Conservation (phyloP, 2,797 vertebrate genomes). For the Semaprochilodus insignis region DNA sequence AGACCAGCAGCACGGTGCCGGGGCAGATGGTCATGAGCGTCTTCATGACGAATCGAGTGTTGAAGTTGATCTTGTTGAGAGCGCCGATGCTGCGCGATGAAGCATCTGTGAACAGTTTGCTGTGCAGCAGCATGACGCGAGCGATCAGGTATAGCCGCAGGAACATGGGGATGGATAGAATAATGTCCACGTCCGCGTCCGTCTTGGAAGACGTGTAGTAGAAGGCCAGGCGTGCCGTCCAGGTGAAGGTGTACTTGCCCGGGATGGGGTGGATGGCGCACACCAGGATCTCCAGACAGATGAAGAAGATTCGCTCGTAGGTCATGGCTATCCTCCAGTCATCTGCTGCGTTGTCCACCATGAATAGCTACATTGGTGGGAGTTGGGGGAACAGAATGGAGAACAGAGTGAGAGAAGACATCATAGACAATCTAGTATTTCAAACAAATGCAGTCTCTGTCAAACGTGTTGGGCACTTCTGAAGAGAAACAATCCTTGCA, state of each 20-base stretch:
- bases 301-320: constrained; percentile 99
- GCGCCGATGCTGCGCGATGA: constrained; percentile 99
- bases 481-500: no score
- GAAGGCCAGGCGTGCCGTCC: constrained; percentile 98
- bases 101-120: constrained; percentile 99
- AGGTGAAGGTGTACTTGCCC: constrained; percentile 98
- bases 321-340: constrained; percentile 99
- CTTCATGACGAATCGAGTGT: constrained; percentile 99
- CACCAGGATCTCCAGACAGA: constrained; percentile 99
- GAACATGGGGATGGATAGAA: constrained; percentile 99
- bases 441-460: background rate
- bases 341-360: constrained; percentile 99
- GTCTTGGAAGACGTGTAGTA: constrained; percentile 93
- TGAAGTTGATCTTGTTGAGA: constrained; percentile 99
- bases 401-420: background rate
- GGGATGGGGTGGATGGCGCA: constrained; percentile 99
- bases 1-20: constrained; percentile 98
- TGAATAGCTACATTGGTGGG: constrained; percentile 88
- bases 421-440: background rate
- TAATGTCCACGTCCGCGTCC: constrained; percentile 99
- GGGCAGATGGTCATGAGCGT: constrained; percentile 99
- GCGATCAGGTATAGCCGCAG: constrained; percentile 99
- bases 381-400: background rate
- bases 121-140: constrained; percentile 99
- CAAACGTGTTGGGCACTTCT: background rate